phyloP scores from a whole-genome alignment of 2,113 vertebrate genomes.

The Zapus hudsonius region DNA sequence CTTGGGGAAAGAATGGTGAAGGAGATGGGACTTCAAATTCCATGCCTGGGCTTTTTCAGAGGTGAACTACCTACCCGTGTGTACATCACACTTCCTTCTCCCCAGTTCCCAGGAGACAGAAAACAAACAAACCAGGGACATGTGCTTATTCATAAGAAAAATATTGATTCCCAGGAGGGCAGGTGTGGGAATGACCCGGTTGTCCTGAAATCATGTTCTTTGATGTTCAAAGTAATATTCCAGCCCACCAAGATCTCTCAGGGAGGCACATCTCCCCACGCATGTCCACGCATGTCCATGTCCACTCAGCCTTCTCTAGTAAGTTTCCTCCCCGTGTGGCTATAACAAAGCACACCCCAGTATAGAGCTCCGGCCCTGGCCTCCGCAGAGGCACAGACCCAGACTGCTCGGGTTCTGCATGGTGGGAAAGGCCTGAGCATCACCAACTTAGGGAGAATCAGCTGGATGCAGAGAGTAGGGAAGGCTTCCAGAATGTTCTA shows the following conservation, averaged over 20 bases:
- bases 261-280: background rate
- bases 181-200: background rate
- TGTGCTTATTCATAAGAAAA: background rate
- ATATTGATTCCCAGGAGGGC: accelerated
- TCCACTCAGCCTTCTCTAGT: accelerated
- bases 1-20: slow-evolving; percentile 80
- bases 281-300: accelerated
- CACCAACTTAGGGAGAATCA: background rate
- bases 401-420: too few species aligned
- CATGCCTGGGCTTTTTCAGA: slow-evolving; percentile 46
- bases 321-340: accelerated
- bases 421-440: background rate
- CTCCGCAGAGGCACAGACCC: background rate
- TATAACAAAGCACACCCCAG: background rate
- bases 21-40: slow-evolving; percentile 77
- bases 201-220: background rate
- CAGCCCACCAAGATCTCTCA: background rate
- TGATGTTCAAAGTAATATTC: accelerated
- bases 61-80: slow-evolving; percentile 76
- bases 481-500: accelerated
- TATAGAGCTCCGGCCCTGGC: background rate
- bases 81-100: slow-evolving; percentile 42
- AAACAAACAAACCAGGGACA: slow-evolving; percentile 54
- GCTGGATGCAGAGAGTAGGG: accelerated
- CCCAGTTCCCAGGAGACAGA: slow-evolving; percentile 31